These are phyloP conservation scores for Hylyphantes graminicola DNA, from an alignment of 1,140 invertebrate species.

Conservation along the genomic window DNA sequence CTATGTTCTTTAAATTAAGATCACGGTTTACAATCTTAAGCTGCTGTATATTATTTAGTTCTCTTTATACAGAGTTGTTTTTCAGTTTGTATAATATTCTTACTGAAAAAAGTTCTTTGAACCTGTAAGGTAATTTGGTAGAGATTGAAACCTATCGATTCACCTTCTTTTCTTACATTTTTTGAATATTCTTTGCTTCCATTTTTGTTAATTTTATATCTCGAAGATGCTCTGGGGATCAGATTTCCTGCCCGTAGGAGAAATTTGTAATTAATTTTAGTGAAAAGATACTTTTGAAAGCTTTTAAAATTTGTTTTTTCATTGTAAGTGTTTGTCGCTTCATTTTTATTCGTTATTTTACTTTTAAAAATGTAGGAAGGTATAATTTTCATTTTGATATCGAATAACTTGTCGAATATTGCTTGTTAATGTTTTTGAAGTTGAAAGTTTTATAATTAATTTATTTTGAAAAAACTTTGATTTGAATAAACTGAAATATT, in stretches of 20 bases:
- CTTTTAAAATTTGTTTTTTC: not conserved
- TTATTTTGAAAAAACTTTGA: too few relatives aligned
- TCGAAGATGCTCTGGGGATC: not conserved
- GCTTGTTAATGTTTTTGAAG: too few relatives aligned
- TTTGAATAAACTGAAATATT: too few relatives aligned
- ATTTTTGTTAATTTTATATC: slow-evolving; percentile 18
- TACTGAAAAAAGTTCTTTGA: too few relatives aligned
- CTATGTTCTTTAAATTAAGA: too few relatives aligned
- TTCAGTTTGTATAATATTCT: too few relatives aligned
- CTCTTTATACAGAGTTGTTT: too few relatives aligned
- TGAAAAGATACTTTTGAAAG: slow-evolving; percentile 6
- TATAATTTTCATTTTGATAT: not conserved
- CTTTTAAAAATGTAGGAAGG: not conserved
- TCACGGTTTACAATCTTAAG: too few relatives aligned
- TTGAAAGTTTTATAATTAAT: too few relatives aligned
- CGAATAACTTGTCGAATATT: too few relatives aligned
- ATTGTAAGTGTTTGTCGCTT: not conserved
- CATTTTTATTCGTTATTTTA: not conserved
- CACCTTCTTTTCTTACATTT: not conserved
- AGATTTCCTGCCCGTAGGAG: not conserved
- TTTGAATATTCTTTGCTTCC: not conserved
- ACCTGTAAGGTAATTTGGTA: not conserved
- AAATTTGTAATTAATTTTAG: slow-evolving; percentile 21
- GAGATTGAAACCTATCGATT: not conserved
- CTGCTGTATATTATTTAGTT: too few relatives aligned